Evolutionary conservation across 1,140 invertebrate genomes (phyloP).

Genomic region (Euborellia annulipes): DNA sequence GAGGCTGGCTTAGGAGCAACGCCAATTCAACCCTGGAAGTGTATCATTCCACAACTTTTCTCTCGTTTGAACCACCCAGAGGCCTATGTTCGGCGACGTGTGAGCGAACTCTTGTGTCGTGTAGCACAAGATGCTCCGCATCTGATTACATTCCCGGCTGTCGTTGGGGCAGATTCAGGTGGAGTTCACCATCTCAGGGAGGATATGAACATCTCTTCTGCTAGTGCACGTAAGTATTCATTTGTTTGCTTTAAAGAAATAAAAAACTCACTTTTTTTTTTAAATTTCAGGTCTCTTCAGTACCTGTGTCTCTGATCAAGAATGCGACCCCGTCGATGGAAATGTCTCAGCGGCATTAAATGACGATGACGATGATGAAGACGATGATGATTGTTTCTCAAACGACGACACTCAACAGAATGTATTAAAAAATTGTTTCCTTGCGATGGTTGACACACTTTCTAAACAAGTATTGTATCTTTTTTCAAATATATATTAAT

Average conservation of each 20-base stretch:
- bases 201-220: conserved; percentile 23
- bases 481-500: neutral
- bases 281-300: conserved; percentile 23
- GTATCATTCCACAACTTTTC: conserved; percentile 91
- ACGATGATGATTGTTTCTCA: conserved; percentile 22
- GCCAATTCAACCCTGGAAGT: conserved; percentile 84
- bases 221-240: neutral
- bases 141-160: conserved; percentile 81
- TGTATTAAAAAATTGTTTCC: conserved; percentile 40
- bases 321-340: conserved; percentile 17
- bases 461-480: conserved; percentile 39
- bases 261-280: no score
- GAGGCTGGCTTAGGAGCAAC: conserved; percentile 74
- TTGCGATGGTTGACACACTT: conserved; percentile 62
- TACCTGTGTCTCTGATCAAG: conserved; percentile 23
- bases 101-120: conserved; percentile 77
- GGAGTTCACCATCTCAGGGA: conserved; percentile 24
- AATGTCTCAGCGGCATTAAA: conserved; percentile 6
- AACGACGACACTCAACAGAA: conserved; percentile 21
- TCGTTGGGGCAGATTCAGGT: conserved; percentile 67
- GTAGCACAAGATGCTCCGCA: conserved; percentile 80
- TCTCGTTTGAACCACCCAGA: conserved; percentile 84
- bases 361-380: conserved; percentile 28
- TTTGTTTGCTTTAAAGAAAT: no score
- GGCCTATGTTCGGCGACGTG: conserved; percentile 71